Evolutionary conservation across 2,797 vertebrate genomes (phyloP).

Genomic region (Platalea minor): DNA sequence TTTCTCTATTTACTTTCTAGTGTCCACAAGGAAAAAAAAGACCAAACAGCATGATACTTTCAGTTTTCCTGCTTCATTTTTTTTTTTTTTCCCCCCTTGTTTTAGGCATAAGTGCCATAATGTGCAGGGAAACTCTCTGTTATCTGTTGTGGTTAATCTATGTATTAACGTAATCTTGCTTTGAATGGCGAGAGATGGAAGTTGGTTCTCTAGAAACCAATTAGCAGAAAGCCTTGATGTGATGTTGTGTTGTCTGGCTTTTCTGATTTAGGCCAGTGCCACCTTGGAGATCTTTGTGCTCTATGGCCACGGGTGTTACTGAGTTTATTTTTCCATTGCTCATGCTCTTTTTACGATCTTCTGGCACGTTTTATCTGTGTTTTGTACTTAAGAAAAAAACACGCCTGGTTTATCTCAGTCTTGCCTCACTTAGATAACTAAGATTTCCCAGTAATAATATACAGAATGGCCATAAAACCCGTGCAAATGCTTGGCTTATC

Average conservation of each 20-base stretch:
- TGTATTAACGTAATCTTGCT: not conserved
- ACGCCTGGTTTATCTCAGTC: not conserved
- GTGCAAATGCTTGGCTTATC: not conserved
- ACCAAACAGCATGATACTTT: not conserved
- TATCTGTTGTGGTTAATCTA: not conserved
- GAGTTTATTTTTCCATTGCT: not conserved
- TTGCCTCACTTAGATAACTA: not conserved
- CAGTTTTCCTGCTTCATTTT: not conserved
- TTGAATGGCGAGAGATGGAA: not conserved
- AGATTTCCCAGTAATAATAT: not conserved
- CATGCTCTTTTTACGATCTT: not conserved
- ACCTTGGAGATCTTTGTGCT: not conserved
- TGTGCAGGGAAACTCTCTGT: not conserved
- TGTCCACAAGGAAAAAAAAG: not conserved
- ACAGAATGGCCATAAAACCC: not conserved
- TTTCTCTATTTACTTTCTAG: not conserved
- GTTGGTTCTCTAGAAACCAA: not conserved
- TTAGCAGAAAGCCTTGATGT: not conserved
- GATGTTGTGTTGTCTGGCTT: not conserved
- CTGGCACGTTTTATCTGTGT: not conserved
- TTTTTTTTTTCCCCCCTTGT: not conserved
- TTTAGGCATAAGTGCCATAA: not conserved
- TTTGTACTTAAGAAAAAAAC: not conserved
- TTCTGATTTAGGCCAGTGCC: not conserved
- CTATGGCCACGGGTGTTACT: not conserved